Evolutionary conservation across 2,113 vertebrate species (phyloP).

Genomic region (Noturus placidus): DNA sequence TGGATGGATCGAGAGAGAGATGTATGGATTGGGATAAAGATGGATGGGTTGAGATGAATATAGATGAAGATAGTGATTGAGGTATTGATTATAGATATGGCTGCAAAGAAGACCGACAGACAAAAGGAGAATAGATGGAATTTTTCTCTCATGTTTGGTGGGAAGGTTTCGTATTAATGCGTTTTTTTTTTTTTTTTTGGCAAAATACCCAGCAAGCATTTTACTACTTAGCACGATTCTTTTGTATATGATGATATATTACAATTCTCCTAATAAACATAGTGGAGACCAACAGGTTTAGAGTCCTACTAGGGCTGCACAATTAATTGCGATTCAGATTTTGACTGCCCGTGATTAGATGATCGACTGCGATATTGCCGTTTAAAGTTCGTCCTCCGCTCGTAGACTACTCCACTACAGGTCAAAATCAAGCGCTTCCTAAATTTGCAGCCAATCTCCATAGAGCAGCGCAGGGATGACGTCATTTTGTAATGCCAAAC

Average conservation of each 20-base stretch:
- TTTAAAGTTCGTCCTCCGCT: too few species aligned
- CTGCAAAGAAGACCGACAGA: neutral
- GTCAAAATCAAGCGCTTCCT: too few species aligned
- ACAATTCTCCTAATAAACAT: neutral
- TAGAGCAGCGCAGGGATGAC: too few species aligned
- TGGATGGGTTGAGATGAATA: neutral
- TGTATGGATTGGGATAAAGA: neutral
- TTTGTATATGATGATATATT: neutral
- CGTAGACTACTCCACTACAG: too few species aligned
- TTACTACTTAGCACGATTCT: neutral
- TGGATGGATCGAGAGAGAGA: neutral
- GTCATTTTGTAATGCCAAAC: too few species aligned
- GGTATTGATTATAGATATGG: too few species aligned
- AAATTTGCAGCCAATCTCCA: too few species aligned
- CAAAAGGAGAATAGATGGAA: neutral
- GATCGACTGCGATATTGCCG: too few species aligned
- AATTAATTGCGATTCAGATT: too few species aligned
- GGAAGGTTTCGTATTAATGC: neutral
- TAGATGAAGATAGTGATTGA: neutral
- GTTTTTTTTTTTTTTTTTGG: too few species aligned
- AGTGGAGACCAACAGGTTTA: neutral
- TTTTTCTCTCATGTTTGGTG: neutral
- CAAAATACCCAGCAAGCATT: neutral
- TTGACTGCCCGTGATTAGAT: too few species aligned
- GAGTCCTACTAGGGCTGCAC: too few species aligned